These are phyloP conservation scores for Channa striata DNA, from an alignment of 2,797 vertebrate species.

Conservation along the genomic window DNA sequence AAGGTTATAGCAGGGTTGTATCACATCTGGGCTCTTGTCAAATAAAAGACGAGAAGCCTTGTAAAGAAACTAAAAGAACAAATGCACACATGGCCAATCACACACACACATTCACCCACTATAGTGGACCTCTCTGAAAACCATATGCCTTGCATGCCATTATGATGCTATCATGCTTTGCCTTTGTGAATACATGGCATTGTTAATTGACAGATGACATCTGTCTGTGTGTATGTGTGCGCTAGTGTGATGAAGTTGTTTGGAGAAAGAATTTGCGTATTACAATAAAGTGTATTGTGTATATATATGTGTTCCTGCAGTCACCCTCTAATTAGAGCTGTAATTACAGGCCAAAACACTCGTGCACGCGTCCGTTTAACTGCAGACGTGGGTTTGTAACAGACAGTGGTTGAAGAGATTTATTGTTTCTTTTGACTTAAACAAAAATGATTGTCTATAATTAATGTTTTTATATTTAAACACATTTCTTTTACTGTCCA, in stretches of 20 bases:
- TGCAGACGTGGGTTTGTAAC: neutral
- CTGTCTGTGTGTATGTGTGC: neutral
- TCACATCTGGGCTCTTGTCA: conserved; percentile 25
- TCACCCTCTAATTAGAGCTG: conserved; percentile 13
- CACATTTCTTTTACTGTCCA: neutral
- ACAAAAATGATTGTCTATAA: neutral
- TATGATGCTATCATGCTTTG: conserved; percentile 44
- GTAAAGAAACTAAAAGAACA: conserved; percentile 8
- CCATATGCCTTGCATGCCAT: conserved; percentile 37
- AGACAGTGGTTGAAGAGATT: conserved; percentile 9
- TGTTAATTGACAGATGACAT: conserved; percentile 51
- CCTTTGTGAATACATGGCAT: conserved; percentile 52
- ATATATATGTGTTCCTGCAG: conserved; percentile 4
- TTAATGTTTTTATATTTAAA: neutral
- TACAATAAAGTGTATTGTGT: neutral
- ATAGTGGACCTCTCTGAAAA: conserved; percentile 2
- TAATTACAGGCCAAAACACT: conserved; percentile 17
- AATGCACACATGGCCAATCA: neutral
- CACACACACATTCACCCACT: neutral
- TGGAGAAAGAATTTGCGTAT: conserved; percentile 8
- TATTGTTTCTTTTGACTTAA: neutral
- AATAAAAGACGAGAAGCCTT: conserved; percentile 13
- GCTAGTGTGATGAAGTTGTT: neutral
- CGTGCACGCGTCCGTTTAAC: neutral
- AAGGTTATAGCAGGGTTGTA: neutral